These are phyloP conservation scores for Saiga tatarica DNA, from an alignment of 2,113 vertebrate genomes.

Conservation along the genomic window DNA sequence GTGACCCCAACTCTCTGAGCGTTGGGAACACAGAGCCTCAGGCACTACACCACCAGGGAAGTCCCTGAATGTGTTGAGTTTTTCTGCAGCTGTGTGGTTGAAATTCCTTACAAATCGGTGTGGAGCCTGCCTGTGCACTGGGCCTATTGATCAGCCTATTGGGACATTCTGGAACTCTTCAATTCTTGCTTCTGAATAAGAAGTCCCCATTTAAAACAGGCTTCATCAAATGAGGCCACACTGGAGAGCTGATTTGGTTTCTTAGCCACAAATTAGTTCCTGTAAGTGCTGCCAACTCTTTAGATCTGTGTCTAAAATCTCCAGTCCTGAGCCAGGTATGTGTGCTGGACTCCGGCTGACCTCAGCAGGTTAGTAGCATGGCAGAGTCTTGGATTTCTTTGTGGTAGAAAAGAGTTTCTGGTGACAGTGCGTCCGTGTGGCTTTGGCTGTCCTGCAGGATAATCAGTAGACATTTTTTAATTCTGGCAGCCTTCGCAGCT, in stretches of 20 bases:
- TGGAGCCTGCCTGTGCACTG: not conserved
- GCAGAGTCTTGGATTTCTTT: not conserved
- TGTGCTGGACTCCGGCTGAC: not conserved
- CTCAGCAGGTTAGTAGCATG: not conserved
- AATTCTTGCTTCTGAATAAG: not conserved
- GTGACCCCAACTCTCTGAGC: not conserved
- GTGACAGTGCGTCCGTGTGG: rapidly evolving
- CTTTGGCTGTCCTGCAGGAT: not conserved
- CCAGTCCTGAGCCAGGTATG: not conserved
- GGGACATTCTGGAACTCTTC: not conserved
- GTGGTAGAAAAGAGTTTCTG: not conserved
- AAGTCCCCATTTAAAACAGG: not conserved
- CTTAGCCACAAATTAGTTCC: not conserved
- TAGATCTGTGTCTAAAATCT: not conserved
- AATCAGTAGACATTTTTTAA: not conserved
- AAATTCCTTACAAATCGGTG: not conserved
- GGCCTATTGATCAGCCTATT: not conserved
- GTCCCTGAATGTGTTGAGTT: not conserved
- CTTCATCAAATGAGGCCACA: not conserved
- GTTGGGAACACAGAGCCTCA: not conserved
- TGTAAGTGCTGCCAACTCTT: not conserved
- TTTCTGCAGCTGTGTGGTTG: not conserved
- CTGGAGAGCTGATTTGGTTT: not conserved
- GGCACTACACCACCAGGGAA: not conserved
- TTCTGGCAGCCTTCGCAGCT: not conserved